Evolutionary conservation across 2,113 vertebrate genomes (phyloP), one percentile per base, ranked within the genome.

Genomic region (Sceloporus tristichus): DNA sequence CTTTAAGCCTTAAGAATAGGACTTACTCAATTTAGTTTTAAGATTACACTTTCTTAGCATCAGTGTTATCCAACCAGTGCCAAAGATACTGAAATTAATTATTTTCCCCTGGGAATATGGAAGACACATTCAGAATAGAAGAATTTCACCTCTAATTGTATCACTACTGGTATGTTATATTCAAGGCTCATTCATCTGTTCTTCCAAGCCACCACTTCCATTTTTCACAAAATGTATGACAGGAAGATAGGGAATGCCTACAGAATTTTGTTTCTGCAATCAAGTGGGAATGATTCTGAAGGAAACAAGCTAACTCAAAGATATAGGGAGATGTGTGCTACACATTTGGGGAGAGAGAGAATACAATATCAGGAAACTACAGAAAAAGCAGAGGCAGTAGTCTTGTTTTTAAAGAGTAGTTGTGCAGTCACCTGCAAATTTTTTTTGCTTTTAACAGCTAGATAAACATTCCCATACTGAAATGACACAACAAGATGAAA

Each of bases 401-500:
- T 71, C 34, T 19, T 21, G 54, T 74, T n/a, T 59, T 73, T 14
- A 70, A 48, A 38, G 7, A 65, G 65, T n/a, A 56, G 9, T n/a
- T 59, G 18, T 74, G 14, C 34, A 23, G 38, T n/a, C 10, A 82
- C 48, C 42, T 19, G n/a, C 14, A 18, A 73, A 21, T 34, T 62
- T 34, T 23, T 38, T 21, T 42, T 9, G 9, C 18, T 54, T 54
- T 29, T 54, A 4, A 56, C 2, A 54, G 38, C 8, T n/a, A 34
- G 29, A 21, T 84, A 73, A 76, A 2, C 42, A 53, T 27, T 83
- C 40, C 65, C 42, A 86, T 29, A 65, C 7, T 75, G 14, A 38
- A 75, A 71, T 80, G 70, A 53, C 54, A 87, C 4, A 48, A 70
- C 71, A 53, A 66, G 40, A 82, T n/a, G 8, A 75, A 86, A 54